Conservation (phyloP, 2,113 vertebrate species). For the Semicossyphus pulcher region DNA sequence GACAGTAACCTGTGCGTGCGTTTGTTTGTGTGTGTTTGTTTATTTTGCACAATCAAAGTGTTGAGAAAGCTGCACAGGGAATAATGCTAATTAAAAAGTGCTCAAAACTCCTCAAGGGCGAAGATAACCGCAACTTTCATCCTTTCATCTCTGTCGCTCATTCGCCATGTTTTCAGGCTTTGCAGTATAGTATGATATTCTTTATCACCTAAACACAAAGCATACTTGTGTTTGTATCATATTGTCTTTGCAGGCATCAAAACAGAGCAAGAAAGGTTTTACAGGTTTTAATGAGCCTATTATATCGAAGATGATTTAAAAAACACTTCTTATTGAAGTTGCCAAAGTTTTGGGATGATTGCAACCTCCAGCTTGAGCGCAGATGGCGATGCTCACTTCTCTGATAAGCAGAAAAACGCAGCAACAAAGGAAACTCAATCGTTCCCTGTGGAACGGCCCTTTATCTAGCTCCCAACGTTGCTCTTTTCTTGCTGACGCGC, state of each 20-base stretch:
- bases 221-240: background rate
- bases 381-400: slow-evolving; percentile 21
- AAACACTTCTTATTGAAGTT: slow-evolving; percentile 9
- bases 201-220: background rate
- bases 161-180: background rate
- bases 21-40: slow-evolving; percentile 51
- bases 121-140: slow-evolving; percentile 51
- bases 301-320: slow-evolving; percentile 1
- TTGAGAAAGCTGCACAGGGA: slow-evolving; percentile 55
- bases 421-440: slow-evolving; percentile 45
- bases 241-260: background rate
- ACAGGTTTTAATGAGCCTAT: background rate
- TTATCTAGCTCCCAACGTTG: background rate
- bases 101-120: slow-evolving; percentile 50
- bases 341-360: slow-evolving; percentile 20
- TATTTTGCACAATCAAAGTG: slow-evolving; percentile 70
- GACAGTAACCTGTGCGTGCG: slow-evolving; percentile 67
- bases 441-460: slow-evolving; percentile 24
- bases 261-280: background rate
- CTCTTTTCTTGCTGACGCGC: slow-evolving; percentile 28
- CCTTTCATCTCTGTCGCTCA: slow-evolving; percentile 47
- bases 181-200: background rate
- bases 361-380: slow-evolving; percentile 1
- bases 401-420: slow-evolving; percentile 37
- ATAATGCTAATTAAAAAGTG: slow-evolving; percentile 74